phyloP scores from a whole-genome alignment of 2,888 invertebrate genomes.

The Plebejus anna region DNA sequence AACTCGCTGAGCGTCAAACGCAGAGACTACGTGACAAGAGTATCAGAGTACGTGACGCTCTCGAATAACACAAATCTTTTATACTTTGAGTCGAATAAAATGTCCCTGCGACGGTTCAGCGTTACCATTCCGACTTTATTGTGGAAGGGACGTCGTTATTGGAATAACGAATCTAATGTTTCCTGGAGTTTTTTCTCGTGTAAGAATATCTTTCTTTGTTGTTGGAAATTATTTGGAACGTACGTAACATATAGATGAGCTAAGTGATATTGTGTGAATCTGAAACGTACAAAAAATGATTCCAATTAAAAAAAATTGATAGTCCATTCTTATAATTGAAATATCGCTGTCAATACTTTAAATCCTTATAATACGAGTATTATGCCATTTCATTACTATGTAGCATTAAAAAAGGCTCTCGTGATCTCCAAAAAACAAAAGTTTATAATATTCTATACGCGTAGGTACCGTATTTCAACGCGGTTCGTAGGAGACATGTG shows the following conservation, averaged over 20 bases:
- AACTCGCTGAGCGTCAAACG: conserved; percentile 24
- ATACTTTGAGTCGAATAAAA: conserved; percentile 26
- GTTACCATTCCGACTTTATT: conserved; percentile 4
- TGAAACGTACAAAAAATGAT: neutral
- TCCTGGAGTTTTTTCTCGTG: neutral
- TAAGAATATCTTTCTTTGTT: neutral
- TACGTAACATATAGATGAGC: neutral
- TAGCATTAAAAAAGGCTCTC: neutral
- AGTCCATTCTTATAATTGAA: neutral
- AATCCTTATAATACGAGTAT: too few species aligned
- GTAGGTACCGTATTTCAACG: neutral
- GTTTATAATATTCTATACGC: neutral
- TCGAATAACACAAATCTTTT: conserved; percentile 27
- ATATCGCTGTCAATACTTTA: too few species aligned
- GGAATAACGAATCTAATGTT: conserved; percentile 15
- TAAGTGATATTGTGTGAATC: neutral
- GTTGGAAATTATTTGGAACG: neutral
- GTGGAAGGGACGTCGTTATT: conserved; percentile 10
- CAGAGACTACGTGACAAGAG: conserved; percentile 20
- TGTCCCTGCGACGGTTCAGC: conserved; percentile 14
- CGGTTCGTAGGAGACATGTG: neutral
- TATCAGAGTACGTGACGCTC: conserved; percentile 23
- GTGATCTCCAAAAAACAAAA: neutral
- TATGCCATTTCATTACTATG: too few species aligned
- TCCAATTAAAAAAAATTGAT: neutral